Percentiles rank a stretch among this genome's conserved stretches.
Evolutionary conservation across 2,888 invertebrate species (phyloP).

Genomic region (Andrena flavipes): DNA sequence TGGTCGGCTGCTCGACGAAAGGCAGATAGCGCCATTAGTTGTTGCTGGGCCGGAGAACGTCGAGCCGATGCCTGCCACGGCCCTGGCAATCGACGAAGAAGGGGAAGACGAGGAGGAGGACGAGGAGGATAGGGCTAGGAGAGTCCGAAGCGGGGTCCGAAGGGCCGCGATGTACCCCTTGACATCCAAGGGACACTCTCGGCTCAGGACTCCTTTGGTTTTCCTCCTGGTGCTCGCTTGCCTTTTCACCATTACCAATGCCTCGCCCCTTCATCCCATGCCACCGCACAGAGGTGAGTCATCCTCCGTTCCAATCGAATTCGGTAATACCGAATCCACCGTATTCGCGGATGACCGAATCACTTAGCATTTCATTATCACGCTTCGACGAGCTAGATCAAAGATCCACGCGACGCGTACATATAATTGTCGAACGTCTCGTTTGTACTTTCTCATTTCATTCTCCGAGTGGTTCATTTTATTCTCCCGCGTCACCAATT

Average conservation of each 20-base stretch:
- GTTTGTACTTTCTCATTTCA: no score
- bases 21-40: slow-evolving; percentile 78
- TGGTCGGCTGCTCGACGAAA: slow-evolving; percentile 75
- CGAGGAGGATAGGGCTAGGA: slow-evolving; percentile 56
- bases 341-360: not conserved
- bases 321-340: not conserved
- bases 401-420: no score
- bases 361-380: slow-evolving; percentile 28
- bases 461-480: not conserved
- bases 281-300: slow-evolving; percentile 79
- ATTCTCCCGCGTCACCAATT: not conserved
- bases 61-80: slow-evolving; percentile 77
- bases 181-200: slow-evolving; percentile 23
- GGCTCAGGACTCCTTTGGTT: slow-evolving; percentile 28
- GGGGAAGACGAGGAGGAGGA: slow-evolving; percentile 67
- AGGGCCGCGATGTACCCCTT: slow-evolving; percentile 62
- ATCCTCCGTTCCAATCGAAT: slow-evolving; percentile 14
- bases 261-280: slow-evolving; percentile 79
- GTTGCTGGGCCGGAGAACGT: slow-evolving; percentile 65
- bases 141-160: slow-evolving; percentile 48
- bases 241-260: slow-evolving; percentile 72
- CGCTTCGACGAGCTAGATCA: not conserved
- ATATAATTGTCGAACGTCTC: no score
- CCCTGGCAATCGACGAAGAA: slow-evolving; percentile 73
- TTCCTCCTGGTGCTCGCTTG: slow-evolving; percentile 54